Base-by-base conservation (phyloP, 2,888 invertebrate species). In the Holacanthella duospinosa region DNA sequence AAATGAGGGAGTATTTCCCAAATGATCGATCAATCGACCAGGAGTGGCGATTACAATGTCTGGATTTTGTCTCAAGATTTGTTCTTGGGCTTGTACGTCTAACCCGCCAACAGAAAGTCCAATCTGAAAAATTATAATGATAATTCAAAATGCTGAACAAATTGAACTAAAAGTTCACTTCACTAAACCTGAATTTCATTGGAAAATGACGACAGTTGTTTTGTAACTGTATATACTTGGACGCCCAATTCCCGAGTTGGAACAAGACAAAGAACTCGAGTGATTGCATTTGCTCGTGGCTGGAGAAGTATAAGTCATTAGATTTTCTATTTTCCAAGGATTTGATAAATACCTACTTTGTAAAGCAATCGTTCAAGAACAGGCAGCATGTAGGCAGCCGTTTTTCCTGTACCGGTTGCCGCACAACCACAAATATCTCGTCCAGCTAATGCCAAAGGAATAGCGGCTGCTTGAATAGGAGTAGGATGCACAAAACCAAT, bases 31-130 rank as follows among this genome's bases (percentile, higher is more conserved):
- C 44, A 99, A 83, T 71, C 99, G 86, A 63, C 99, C 99, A 0
- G 99, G 99, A 0, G 99, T 99, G 0, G 97, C 97, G 75, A 99
- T 94, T 28, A 99, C 95, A 72, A 99, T 84, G 77, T 99, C 97
- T 0, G 97, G 97, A 76, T 88, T 90, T 72, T 88, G 86, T 26
- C 95, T 83, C 12, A 92, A 78, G n/a, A 89, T 83, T 60, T 82
- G 82, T 81, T 91, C 91, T 83, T 88, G 77, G 56, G 78, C 83
- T 80, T 91, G 91, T 4, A 92, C 82, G 77, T 93, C 92, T 64
- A 93, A 80, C 25, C 93, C 93, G 72, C 93, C 93, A 29, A 92
- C 91, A 1, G 92, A 88, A 61, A 93, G 77, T 19, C 88, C 92
- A 27, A 89, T 84, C 73, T 90, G 86, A 29, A 43, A 24, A 16